Evolutionary conservation across 2,113 vertebrate species (phyloP).

Genomic region (Chrysochloris asiatica): DNA sequence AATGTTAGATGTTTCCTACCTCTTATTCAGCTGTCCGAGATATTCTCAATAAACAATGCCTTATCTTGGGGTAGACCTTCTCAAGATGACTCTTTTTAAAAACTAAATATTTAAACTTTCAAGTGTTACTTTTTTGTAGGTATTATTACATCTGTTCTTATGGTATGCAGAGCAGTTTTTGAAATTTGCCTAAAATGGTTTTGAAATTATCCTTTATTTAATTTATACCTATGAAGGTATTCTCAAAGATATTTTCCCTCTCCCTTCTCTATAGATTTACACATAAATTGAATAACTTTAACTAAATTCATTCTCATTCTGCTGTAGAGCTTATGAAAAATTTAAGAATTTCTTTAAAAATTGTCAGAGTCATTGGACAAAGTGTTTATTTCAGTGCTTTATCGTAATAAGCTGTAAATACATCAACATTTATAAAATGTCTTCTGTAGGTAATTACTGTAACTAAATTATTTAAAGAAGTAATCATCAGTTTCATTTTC

Average conservation of each 20-base stretch:
- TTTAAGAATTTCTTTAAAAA: conserved; percentile 36
- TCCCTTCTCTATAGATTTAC: too few relatives aligned
- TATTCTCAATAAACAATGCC: conserved; percentile 24
- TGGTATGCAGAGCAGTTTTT: background rate
- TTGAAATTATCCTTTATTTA: conserved; percentile 35
- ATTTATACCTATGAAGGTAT: conserved; percentile 42
- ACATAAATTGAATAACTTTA: conserved; percentile 24
- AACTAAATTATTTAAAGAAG: background rate
- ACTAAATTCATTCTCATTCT: background rate
- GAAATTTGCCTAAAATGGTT: too few relatives aligned
- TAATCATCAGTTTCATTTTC: conserved; percentile 10
- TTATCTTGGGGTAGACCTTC: background rate
- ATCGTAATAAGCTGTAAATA: too few relatives aligned
- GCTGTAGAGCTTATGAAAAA: conserved; percentile 32
- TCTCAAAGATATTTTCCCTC: conserved; percentile 1
- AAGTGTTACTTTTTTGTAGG: conserved; percentile 16
- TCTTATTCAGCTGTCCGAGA: conserved; percentile 43
- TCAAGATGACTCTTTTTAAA: conserved; percentile 24
- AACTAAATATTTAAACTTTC: conserved; percentile 18
- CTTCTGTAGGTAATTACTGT: background rate
- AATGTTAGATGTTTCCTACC: background rate
- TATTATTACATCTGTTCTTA: background rate
- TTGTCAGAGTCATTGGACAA: background rate
- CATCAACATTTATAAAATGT: background rate
- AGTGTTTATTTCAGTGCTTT: conserved; percentile 10